Evolutionary conservation across 2,113 vertebrate species (phyloP).

Genomic region (Atrichornis clamosus): DNA sequence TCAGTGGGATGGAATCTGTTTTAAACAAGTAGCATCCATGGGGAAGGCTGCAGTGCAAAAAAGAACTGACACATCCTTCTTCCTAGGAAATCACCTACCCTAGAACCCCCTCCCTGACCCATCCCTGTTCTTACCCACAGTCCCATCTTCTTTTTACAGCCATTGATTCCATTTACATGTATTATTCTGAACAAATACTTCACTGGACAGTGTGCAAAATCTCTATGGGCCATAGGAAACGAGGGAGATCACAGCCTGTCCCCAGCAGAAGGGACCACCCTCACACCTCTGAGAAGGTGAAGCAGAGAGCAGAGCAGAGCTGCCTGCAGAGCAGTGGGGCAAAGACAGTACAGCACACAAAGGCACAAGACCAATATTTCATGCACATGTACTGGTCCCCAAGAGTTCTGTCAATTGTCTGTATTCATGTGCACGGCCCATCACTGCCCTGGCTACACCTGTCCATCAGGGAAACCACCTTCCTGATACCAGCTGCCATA

Average conservation of each 20-base stretch:
- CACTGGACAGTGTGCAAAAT: not conserved
- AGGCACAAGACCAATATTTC: not conserved
- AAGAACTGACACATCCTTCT: not conserved
- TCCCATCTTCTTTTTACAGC: not conserved
- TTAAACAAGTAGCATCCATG: not conserved
- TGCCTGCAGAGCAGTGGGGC: not conserved
- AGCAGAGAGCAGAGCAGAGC: not conserved
- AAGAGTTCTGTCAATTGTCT: fast-evolving
- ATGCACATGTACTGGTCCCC: fast-evolving
- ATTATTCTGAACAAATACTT: not conserved
- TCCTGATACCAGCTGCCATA: not conserved
- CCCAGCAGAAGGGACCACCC: not conserved
- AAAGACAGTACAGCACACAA: not conserved
- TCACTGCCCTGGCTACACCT: not conserved
- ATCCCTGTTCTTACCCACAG: not conserved
- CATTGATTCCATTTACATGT: not conserved
- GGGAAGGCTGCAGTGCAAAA: not conserved
- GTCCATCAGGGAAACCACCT: not conserved
- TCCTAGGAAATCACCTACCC: not conserved
- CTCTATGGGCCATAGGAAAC: not conserved
- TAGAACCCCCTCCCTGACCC: not conserved
- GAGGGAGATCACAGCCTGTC: not conserved
- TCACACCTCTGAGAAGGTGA: not conserved
- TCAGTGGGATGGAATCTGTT: not conserved
- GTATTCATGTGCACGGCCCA: not conserved